Base-by-base conservation (phyloP, 2,797 vertebrate genomes). In the Gambusia yucatana region DNA sequence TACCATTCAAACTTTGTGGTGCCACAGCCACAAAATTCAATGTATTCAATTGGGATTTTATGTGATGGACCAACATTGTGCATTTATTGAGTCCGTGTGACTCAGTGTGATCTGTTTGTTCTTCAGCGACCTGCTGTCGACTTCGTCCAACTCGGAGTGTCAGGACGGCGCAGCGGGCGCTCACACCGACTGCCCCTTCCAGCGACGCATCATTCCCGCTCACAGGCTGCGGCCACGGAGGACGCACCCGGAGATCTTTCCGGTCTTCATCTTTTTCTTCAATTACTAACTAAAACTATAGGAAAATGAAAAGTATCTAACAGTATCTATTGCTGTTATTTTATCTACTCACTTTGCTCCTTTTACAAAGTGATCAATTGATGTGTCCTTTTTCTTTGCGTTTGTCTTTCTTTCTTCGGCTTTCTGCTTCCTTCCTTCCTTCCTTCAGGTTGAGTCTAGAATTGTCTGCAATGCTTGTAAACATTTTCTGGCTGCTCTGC, bases 61-160 rank as follows among this genome's bases (percentile, higher is more conserved):
- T 28, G 13, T 44, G 13, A 44, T 28, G n/a, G 13, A 44, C 4
- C 10, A 44, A 44, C 25, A 43, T 44, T n/a, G n/a, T n/a, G 41
- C 11, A 44, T 44, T 30, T 61, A 11, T 22, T 14, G 33, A 39
- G 17, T 65, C 61, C 6, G 30, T n/a, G n/a, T n/a, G n/a, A n/a
- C n/a, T n/a, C 14, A 44, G 0, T 14, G 5, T 70, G 25, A 6
- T 61, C 33, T 70, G 3, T 77, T 16, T 82, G 61, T 74, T 84
- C 50, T 72, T 72, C 88, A 97, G 96, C 86, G 96, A 97, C 90
- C 93, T 96, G 78, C 94, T 96, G 71, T 96, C 96, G 10, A 96
- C 96, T 0, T 97, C 96, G 3, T 96, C 96, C 8, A 97, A 96
- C 92, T 96, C 96, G 0, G 96, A 96, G 91, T 92, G 96, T 81